phyloP scores from a whole-genome alignment of 1,140 invertebrate genomes.

The Lycorma delicatula region DNA sequence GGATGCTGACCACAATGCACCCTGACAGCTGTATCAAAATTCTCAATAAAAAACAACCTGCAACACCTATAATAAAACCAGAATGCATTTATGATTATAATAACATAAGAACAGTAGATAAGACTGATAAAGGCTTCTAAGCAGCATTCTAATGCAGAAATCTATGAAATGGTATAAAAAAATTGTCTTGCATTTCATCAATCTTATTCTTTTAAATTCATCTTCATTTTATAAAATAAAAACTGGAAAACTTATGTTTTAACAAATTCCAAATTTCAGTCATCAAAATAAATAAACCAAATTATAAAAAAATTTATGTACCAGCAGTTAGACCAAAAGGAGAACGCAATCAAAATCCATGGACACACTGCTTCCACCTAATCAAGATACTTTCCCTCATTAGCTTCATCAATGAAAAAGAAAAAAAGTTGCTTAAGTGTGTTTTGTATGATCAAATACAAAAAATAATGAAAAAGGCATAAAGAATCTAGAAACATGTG shows the following conservation, averaged over 20 bases:
- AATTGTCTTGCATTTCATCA: slow-evolving; percentile 30
- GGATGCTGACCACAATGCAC: slow-evolving; percentile 31
- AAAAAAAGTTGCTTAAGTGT: slow-evolving; percentile 7
- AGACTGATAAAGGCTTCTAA: too few species aligned
- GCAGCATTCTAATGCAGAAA: too few species aligned
- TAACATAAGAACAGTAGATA: slow-evolving; percentile 36
- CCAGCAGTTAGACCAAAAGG: background rate
- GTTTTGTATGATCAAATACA: slow-evolving; percentile 10
- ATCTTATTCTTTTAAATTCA: background rate
- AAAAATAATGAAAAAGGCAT: background rate
- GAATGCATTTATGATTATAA: slow-evolving; percentile 33
- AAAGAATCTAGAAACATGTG: slow-evolving; percentile 14
- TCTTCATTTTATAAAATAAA: background rate
- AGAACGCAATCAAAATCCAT: background rate
- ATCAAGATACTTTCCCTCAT: slow-evolving; percentile 6
- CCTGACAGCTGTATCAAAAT: slow-evolving; percentile 17
- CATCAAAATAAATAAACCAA: too few species aligned
- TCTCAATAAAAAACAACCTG: slow-evolving; percentile 10
- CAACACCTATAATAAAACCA: slow-evolving; percentile 28
- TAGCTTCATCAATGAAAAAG: slow-evolving; percentile 7
- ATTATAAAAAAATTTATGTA: background rate
- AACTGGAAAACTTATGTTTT: background rate
- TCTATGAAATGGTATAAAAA: slow-evolving; percentile 38
- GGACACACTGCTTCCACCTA: slow-evolving; percentile 9
- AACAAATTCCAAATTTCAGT: background rate